Conservation (phyloP, 2,888 invertebrate genomes). For the Drosophila paracracens region DNA sequence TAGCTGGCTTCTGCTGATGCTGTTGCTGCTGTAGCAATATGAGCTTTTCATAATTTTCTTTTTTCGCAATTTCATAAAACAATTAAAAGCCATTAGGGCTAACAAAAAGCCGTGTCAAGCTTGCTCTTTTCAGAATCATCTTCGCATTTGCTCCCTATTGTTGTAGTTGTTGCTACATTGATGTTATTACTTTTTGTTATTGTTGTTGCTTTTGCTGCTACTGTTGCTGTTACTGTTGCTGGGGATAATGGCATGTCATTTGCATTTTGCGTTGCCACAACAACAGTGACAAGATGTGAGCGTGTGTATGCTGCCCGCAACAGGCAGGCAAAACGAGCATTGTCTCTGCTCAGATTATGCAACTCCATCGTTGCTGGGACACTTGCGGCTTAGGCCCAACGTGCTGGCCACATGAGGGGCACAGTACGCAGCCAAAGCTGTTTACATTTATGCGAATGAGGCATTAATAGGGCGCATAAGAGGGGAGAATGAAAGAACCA, state of each 20-base stretch:
- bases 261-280: slow-evolving; percentile 66
- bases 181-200: slow-evolving; percentile 18
- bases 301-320: slow-evolving; percentile 21
- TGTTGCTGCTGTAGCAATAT: slow-evolving; percentile 25
- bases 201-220: slow-evolving; percentile 4
- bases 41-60: slow-evolving; percentile 17
- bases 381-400: slow-evolving; percentile 10
- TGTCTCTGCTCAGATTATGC: slow-evolving; percentile 31
- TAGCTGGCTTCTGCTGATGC: neutral
- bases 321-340: slow-evolving; percentile 23
- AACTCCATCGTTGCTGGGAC: slow-evolving; percentile 27
- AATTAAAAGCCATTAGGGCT: slow-evolving; percentile 78
- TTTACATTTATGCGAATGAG: slow-evolving; percentile 34
- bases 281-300: slow-evolving; percentile 36
- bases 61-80: slow-evolving; percentile 75
- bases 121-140: slow-evolving; percentile 46
- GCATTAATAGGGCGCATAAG: slow-evolving; percentile 54
- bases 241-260: slow-evolving; percentile 71
- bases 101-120: slow-evolving; percentile 63
- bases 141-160: slow-evolving; percentile 31
- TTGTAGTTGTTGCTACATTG: slow-evolving; percentile 14
- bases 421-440: slow-evolving; percentile 18
- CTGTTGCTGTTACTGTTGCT: slow-evolving; percentile 1
- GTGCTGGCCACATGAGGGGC: neutral
- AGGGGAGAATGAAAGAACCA: neutral